These are phyloP conservation scores for Anthophora plumipes DNA, from an alignment of 2,888 invertebrate species.

Conservation along the genomic window DNA sequence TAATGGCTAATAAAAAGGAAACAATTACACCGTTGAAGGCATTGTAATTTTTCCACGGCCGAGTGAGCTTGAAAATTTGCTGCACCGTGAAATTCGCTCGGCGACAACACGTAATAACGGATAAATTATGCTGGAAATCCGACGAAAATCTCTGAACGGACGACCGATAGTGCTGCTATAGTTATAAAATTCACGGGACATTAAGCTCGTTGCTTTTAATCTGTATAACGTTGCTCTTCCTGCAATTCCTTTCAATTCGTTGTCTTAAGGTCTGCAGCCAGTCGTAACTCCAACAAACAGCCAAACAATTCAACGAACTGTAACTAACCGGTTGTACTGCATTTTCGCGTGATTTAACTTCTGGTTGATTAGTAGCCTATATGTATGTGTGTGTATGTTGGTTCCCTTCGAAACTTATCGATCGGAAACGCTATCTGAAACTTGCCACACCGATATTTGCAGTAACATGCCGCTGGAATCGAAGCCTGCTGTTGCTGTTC, in stretches of 20 bases:
- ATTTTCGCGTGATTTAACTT: constrained; percentile 54
- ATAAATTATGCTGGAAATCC: not conserved
- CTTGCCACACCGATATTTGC: not conserved
- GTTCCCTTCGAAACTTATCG: constrained; percentile 39
- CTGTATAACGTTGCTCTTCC: constrained; percentile 12
- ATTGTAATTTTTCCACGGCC: too few relatives aligned
- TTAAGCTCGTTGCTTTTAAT: constrained; percentile 17
- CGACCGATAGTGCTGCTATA: not conserved
- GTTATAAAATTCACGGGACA: constrained; percentile 39
- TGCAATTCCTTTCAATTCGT: constrained; percentile 13
- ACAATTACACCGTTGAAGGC: too few relatives aligned
- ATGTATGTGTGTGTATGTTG: too few relatives aligned
- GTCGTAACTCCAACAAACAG: constrained; percentile 27
- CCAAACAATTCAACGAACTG: constrained; percentile 26
- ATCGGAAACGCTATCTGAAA: constrained; percentile 6
- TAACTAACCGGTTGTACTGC: constrained; percentile 26
- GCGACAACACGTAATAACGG: not conserved
- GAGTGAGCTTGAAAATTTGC: too few relatives aligned
- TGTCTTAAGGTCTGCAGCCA: not conserved
- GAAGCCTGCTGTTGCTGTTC: constrained; percentile 5
- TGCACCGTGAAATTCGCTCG: not conserved
- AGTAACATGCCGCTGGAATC: not conserved
- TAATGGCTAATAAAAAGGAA: too few relatives aligned
- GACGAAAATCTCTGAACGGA: not conserved
- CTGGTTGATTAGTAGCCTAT: constrained; percentile 37